These are phyloP conservation scores for Germaria angustata DNA, from an alignment of 2,888 invertebrate genomes.

Conservation along the genomic window DNA sequence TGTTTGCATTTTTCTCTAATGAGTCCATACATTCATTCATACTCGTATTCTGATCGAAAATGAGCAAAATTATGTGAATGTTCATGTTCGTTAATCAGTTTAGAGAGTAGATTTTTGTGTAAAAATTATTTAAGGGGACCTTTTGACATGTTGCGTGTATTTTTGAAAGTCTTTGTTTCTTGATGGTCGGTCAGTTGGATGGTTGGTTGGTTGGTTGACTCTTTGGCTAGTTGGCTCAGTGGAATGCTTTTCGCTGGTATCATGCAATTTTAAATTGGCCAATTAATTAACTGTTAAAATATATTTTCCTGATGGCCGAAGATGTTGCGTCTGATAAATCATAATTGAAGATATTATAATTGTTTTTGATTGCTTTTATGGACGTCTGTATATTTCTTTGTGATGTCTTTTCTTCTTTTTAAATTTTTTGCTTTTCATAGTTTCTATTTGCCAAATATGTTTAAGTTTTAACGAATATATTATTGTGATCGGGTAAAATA, in stretches of 20 bases:
- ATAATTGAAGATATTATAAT: slow-evolving; percentile 38
- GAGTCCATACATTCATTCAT: slow-evolving; percentile 15
- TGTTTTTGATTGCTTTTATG: not conserved
- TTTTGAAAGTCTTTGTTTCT: slow-evolving; percentile 59
- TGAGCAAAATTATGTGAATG: slow-evolving; percentile 44
- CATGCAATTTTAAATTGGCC: slow-evolving; percentile 55
- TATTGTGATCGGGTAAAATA: not conserved
- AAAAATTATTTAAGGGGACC: slow-evolving; percentile 51
- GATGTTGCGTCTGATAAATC: slow-evolving; percentile 15
- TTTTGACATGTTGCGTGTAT: slow-evolving; percentile 66
- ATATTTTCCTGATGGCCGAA: not conserved
- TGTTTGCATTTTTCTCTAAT: slow-evolving; percentile 24
- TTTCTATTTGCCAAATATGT: not conserved
- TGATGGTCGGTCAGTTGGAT: not conserved
- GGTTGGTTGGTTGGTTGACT: no score
- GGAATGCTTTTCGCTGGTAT: slow-evolving; percentile 28
- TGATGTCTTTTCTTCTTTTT: not conserved
- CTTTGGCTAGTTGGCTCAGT: slow-evolving; percentile 9
- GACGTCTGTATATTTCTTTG: not conserved
- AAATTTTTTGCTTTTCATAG: not conserved
- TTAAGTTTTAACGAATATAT: no score
- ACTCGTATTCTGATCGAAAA: not conserved
- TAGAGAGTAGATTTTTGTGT: slow-evolving; percentile 35
- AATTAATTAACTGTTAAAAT: slow-evolving; percentile 52
- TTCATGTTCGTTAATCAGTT: slow-evolving; percentile 49